Base-by-base conservation (phyloP, 2,113 vertebrate species). In the Cathartes aura region DNA sequence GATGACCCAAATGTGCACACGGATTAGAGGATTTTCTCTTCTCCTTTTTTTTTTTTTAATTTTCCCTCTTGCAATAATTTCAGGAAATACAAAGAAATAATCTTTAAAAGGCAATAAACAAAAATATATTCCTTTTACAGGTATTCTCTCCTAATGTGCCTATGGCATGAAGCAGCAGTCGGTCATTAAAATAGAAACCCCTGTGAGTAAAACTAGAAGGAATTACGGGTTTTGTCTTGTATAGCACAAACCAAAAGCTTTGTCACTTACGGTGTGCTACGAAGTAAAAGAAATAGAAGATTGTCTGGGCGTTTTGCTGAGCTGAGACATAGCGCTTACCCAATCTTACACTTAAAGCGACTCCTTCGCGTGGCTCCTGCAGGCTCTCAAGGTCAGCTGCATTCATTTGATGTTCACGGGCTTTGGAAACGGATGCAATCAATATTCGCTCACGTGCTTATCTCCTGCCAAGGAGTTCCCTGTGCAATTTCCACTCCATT, bases 311-410 rank as follows among this genome's bases (percentile, higher is more conserved):
- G 52, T 66, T 92, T 75, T 78, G 66, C 62, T 66, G 67, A 90
- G 62, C 79, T 55, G 76, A 66, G 75, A 34, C 30, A 2, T 5
- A 43, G 70, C 75, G 8, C 23, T 92, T 43, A 19, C 8, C 90
- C 60, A 11, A 1, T 30, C 40, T 56, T 26, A 3, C 2, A 21
- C 64, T 52, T 66, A 3, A 47, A 88, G 75, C 4, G 20, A 47
- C 60, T 85, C 53, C 40, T 87, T 71, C 50, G 73, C 0, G 5
- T 62, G 89, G 36, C 60, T 91, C 30, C 59, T n/a, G 79, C 79
- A 8, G 87, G 70, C 81, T 93, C 63, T 52, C 95, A 96, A 93
- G 95, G 93, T 96, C 92, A 84, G 79, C 70, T 58, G 83, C 76
- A 6, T 78, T 93, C 27, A 26, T 47, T 74, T 88, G 86, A 42